Evolutionary conservation across 1,140 invertebrate species (phyloP).

Genomic region (Caerostris extrusa): DNA sequence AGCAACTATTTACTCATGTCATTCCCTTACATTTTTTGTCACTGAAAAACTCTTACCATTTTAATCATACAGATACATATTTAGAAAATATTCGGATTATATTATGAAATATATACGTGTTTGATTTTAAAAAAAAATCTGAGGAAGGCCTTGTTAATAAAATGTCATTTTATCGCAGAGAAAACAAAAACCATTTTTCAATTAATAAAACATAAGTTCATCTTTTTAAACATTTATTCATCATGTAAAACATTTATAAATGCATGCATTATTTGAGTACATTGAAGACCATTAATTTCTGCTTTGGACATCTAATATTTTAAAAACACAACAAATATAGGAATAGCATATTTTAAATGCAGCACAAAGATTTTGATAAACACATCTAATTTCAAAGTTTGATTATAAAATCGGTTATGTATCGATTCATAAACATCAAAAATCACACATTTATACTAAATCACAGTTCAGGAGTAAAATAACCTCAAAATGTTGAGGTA

Average conservation of each 20-base stretch:
- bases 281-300: neutral
- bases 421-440: neutral
- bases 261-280: conserved; percentile 17
- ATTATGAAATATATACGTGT: too few relatives aligned
- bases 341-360: neutral
- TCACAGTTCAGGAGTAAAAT: conserved; percentile 5
- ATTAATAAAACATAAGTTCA: neutral
- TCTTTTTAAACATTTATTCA: neutral
- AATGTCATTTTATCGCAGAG: too few relatives aligned
- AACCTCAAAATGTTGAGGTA: neutral
- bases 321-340: neutral
- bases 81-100: too few relatives aligned
- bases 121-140: too few relatives aligned
- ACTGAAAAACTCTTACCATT: too few relatives aligned
- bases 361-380: neutral
- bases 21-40: too few relatives aligned
- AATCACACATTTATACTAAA: neutral
- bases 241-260: conserved; percentile 17
- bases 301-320: neutral
- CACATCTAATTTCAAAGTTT: neutral
- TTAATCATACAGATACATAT: too few relatives aligned
- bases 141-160: too few relatives aligned
- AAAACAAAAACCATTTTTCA: too few relatives aligned
- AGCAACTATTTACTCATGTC: too few relatives aligned
- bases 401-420: neutral